phyloP scores from a whole-genome alignment of 1,140 invertebrate species.

The Plutomurus gul region DNA sequence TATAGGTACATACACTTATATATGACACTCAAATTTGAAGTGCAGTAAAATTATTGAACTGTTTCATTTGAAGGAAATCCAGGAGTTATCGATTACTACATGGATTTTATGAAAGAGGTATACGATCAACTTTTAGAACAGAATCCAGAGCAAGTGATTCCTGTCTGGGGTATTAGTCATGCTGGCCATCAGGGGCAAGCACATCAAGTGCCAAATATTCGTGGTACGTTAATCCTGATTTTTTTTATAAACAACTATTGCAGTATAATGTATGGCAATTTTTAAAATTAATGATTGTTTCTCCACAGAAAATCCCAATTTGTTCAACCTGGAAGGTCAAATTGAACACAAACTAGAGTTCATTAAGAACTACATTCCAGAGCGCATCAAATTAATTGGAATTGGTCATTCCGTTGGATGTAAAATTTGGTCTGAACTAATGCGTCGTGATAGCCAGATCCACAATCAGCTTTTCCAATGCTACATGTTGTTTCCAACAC shows the following conservation, averaged over 20 bases:
- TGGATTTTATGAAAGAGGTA: conserved; percentile 68
- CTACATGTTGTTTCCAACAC: conserved; percentile 80
- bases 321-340: conserved; percentile 74
- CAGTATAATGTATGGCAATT: not conserved
- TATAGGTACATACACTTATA: not conserved
- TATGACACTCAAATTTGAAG: not conserved
- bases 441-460: conserved; percentile 58
- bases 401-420: conserved; percentile 84
- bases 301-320: conserved; percentile 59
- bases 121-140: conserved; percentile 59
- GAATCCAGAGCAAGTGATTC: conserved; percentile 59
- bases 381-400: conserved; percentile 69
- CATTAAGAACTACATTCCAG: conserved; percentile 71
- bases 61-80: conserved; percentile 68
- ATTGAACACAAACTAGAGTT: conserved; percentile 80
- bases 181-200: conserved; percentile 61
- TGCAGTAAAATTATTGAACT: not conserved
- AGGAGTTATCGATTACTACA: conserved; percentile 72
- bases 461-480: conserved; percentile 56
- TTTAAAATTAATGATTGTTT: not conserved
- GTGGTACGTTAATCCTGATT: conserved; percentile 48
- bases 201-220: conserved; percentile 45
- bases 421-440: conserved; percentile 75
- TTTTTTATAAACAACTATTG: conserved; percentile 11
- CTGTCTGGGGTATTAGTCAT: conserved; percentile 77